Base-by-base conservation (phyloP, 2,797 vertebrate species). In the Sebastes hubbsi region DNA sequence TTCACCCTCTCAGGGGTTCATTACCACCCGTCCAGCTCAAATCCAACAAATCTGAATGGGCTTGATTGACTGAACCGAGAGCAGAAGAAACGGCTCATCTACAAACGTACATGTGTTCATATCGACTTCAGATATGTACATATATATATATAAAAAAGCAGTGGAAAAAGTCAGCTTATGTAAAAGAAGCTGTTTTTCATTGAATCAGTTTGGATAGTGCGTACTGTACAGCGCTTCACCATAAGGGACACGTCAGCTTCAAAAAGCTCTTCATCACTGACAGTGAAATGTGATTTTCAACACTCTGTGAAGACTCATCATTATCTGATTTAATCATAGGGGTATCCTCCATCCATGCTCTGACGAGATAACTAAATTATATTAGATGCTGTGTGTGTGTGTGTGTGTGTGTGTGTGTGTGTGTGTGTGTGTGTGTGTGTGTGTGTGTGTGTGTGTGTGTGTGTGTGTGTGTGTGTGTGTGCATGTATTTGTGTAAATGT, bases 241-340 rank as follows among this genome's bases (percentile, higher is more conserved):
- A 55, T 64, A 58, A 83, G 77, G 70, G 72, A 75, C 70, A 30
- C 36, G 73, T 80, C 62, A 29, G 67, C 83, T 69, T 78, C 69
- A 62, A 81, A 63, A 83, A 75, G 62, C 85, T 86, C 27, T 93
- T 92, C 74, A 89, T 94, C 94, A 93, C 90, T 90, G 93, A 91
- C 93, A 88, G 78, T 24, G 27, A 90, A 93, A 94, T 91, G 81
- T 77, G 90, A 94, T 94, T 93, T 88, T 66, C 87, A 83, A 86
- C 90, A 90, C 90, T 77, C 92, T 93, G 94, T 81, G 68, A 85
- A 94, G 88, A 76, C 88, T 91, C 90, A 91, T 83, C 82, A 20
- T 86, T 75, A 87, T 77, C 77, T 93, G 38, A 94, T 93, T 89
- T 34, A 79, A 94, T 93, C 86, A 92, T 36, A 56, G 59, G 65